Evolutionary conservation across 2,113 vertebrate species (phyloP).

Genomic region (Chamaea fasciata): DNA sequence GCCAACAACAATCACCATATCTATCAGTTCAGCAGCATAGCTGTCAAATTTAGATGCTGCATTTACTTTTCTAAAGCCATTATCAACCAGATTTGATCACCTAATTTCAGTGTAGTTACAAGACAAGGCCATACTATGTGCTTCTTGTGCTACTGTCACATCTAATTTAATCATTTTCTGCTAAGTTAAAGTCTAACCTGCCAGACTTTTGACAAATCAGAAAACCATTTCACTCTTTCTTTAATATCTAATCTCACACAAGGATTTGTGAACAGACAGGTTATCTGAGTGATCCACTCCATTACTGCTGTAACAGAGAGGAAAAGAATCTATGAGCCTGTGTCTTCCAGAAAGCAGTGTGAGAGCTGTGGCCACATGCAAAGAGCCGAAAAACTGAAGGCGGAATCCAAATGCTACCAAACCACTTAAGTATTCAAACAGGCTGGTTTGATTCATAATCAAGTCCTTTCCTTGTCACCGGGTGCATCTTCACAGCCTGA

Average conservation of each 20-base stretch:
- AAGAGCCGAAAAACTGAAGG: background rate
- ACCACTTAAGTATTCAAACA: background rate
- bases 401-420: background rate
- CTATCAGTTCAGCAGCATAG: slow-evolving; percentile 8
- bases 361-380: background rate
- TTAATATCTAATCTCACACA: background rate
- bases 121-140: background rate
- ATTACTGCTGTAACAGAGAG: background rate
- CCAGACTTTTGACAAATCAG: background rate
- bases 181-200: background rate
- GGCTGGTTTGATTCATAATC: background rate
- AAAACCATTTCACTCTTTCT: background rate
- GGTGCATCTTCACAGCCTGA: background rate
- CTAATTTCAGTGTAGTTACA: slow-evolving; percentile 18
- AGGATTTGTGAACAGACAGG: background rate
- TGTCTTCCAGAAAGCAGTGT: background rate
- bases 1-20: slow-evolving; percentile 44
- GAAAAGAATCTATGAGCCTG: rapidly evolving
- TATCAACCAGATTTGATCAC: slow-evolving; percentile 16
- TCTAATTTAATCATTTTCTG: background rate
- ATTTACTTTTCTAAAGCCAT: slow-evolving; percentile 34
- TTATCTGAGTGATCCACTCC: background rate
- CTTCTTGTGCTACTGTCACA: background rate
- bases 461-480: background rate
- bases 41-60: slow-evolving; percentile 32